Base-by-base conservation (phyloP, 1,140 invertebrate genomes). In the Musca domestica region DNA sequence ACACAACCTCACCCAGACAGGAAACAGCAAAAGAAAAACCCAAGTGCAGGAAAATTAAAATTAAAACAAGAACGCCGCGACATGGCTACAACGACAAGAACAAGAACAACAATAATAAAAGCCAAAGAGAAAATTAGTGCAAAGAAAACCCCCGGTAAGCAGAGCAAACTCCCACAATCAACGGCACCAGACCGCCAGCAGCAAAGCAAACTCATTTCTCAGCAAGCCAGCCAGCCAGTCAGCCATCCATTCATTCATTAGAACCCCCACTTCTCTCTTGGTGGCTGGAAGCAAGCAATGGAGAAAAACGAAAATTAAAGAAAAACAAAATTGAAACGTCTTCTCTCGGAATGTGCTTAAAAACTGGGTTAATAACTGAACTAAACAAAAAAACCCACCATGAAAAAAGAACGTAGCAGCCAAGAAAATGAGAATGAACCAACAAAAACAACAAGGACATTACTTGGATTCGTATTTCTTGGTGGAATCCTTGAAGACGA, bases 361-460 rank as follows among this genome's bases (percentile, higher is more conserved):
- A 69, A 69, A 69, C 63, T 69, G 54, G 68, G 68, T 69, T 69
- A 69, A 69, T 69, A 69, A 69, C 68, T 51, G 54, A 66, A 49
- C 23, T 66, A 48, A 66, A 66, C 27, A 61, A 49, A 51, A 15
- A 51, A 51, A 25, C n/a, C n/a, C n/a, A 41, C 10, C 34, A 41
- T 41, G 4, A 12, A 41, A n/a, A 64, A 51, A 48, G 61, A 17
- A 23, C 25, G 17, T 15, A 47, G 30, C 15, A 64, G 10, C 34
- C 25, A 48, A 61, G 34, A 54, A 9, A 15, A 54, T 23, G 5
- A 10, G 27, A 19, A 34, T 41, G 34, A 41, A 41, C 34, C 6
- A 41, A 5, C 34, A 41, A 41, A 5, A 30, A 30, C 27, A 41
- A 41, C 34, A 41, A 41, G 34, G 34, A 41, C 34, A 12, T 41